A percentile compares a stretch with the other conserved stretches of the same genome.
Evolutionary conservation across 1,140 invertebrate species (phyloP).

Genomic region (Agrilus planipennis): DNA sequence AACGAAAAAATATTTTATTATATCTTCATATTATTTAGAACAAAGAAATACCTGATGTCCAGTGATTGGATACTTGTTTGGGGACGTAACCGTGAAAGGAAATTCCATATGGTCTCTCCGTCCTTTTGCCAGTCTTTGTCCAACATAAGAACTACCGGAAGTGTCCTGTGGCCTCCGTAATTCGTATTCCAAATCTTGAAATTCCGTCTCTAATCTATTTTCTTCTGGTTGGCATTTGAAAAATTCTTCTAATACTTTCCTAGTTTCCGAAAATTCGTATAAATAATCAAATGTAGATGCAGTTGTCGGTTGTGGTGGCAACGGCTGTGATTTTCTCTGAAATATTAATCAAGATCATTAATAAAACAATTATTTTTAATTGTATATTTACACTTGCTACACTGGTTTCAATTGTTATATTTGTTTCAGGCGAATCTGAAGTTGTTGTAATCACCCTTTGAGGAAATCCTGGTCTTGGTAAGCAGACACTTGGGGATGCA

Average conservation of each 20-base stretch:
- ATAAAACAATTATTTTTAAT: constrained; percentile 3
- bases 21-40: too few relatives aligned
- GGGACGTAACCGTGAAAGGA: constrained; percentile 37
- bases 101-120: constrained; percentile 25
- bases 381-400: not conserved
- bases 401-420: too few relatives aligned
- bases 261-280: constrained; percentile 82
- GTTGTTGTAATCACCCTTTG: too few relatives aligned
- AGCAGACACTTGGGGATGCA: constrained; percentile 51
- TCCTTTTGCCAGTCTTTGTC: constrained; percentile 61
- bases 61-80: constrained; percentile 39
- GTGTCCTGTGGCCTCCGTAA: constrained; percentile 48
- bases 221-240: constrained; percentile 67
- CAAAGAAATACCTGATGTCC: constrained; percentile 35
- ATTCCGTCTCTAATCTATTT: constrained; percentile 32
- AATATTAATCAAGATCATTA: constrained; percentile 30
- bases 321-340: constrained; percentile 35
- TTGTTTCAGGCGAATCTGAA: too few relatives aligned
- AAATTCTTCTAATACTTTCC: constrained; percentile 84
- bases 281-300: constrained; percentile 65
- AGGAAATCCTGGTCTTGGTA: constrained; percentile 60
- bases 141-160: constrained; percentile 64
- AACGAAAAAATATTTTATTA: constrained; percentile 12
- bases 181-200: constrained; percentile 72
- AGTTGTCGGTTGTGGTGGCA: constrained; percentile 34